phyloP scores from a whole-genome alignment of 2,888 invertebrate species.

The Campoplex nolae region DNA sequence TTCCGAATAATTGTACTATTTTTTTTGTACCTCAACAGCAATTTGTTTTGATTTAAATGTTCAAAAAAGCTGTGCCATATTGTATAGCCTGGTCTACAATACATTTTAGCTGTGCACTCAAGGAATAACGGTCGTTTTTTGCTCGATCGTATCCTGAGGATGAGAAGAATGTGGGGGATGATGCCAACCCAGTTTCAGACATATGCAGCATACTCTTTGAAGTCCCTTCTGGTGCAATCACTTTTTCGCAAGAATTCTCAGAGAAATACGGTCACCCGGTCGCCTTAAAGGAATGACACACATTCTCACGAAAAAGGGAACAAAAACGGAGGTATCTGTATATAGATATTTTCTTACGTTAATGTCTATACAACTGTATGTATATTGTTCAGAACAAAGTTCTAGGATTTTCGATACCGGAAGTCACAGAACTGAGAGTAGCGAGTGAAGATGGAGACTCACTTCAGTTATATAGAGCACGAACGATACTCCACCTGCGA shows the following conservation, averaged over 20 bases:
- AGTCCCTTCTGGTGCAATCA: conserved; percentile 26
- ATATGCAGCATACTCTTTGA: conserved; percentile 47
- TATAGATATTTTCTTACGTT: neutral
- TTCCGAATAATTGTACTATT: neutral
- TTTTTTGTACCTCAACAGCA: neutral
- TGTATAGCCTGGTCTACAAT: neutral
- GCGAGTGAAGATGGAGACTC: conserved; percentile 15
- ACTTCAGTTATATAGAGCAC: conserved; percentile 1
- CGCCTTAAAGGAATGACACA: conserved; percentile 21
- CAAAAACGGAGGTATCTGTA: neutral
- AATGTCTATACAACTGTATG: neutral
- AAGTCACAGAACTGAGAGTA: conserved; percentile 37
- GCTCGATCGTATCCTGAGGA: neutral
- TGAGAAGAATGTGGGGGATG: neutral
- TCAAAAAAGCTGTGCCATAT: neutral
- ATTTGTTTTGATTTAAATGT: conserved; percentile 13
- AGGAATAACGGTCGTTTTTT: conserved; percentile 18
- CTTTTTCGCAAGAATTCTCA: conserved; percentile 34
- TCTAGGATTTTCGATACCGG: conserved; percentile 32
- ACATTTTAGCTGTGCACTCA: conserved; percentile 1
- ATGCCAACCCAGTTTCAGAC: conserved; percentile 4
- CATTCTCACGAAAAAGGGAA: neutral
- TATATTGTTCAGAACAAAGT: conserved; percentile 13
- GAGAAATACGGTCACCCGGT: conserved; percentile 54
- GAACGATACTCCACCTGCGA: conserved; percentile 16